Evolutionary conservation across 2,797 vertebrate species (phyloP).

Genomic region (Crypturellus tataupa): DNA sequence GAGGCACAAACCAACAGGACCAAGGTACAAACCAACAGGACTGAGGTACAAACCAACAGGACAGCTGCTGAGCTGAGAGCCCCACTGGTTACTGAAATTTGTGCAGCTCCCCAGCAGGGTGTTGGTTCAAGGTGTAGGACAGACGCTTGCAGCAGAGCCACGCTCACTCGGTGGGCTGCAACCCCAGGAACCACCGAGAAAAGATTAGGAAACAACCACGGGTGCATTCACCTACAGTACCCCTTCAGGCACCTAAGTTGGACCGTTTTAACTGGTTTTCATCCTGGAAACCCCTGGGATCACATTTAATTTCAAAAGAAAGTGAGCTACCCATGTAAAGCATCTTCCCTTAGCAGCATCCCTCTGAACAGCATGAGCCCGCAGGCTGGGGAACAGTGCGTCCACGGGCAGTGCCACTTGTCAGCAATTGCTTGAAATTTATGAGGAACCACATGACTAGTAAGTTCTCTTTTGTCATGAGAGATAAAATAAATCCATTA

Average conservation of each 20-base stretch:
- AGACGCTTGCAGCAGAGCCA: not conserved
- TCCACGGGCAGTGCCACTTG: not conserved
- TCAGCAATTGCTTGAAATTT: slow-evolving; percentile 22
- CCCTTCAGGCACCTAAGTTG: not conserved
- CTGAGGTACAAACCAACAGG: too few relatives aligned
- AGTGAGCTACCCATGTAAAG: not conserved
- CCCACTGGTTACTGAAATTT: not conserved
- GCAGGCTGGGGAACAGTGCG: not conserved
- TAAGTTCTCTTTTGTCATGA: slow-evolving; percentile 22
- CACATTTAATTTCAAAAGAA: not conserved
- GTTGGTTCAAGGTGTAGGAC: not conserved
- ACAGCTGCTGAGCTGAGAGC: not conserved
- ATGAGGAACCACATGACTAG: not conserved
- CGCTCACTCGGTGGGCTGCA: not conserved
- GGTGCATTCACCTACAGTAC: not conserved
- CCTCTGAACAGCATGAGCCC: accelerated
- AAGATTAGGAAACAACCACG: not conserved
- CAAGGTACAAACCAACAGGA: too few relatives aligned
- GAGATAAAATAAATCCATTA: slow-evolving; percentile 47
- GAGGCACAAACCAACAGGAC: not conserved
- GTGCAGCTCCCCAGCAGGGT: not conserved
- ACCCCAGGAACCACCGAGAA: not conserved
- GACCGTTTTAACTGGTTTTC: not conserved
- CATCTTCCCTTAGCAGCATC: not conserved
- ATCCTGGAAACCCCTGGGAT: not conserved